Evolutionary conservation across 2,888 invertebrate genomes (phyloP).

Genomic region (Chloromyia formosa): DNA sequence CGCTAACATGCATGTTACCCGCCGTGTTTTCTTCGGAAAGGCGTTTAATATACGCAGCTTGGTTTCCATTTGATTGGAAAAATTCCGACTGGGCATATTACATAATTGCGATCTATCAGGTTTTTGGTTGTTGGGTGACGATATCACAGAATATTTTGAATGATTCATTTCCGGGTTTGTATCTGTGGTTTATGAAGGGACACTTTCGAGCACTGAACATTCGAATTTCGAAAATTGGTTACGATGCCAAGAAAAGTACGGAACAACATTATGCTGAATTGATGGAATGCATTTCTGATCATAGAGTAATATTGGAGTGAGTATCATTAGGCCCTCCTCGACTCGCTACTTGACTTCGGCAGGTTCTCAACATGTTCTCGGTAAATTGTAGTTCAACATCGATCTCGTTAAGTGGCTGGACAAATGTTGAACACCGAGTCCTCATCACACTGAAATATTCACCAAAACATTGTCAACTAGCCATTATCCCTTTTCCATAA

Average conservation of each 20-base stretch:
- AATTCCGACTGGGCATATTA: background rate
- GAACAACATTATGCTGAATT: constrained; percentile 29
- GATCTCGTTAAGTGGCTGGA: no score
- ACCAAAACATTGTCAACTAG: no score
- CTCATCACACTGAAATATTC: no score
- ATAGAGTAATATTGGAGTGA: background rate
- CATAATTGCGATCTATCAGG: constrained; percentile 18
- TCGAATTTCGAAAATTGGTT: constrained; percentile 29
- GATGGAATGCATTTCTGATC: constrained; percentile 39
- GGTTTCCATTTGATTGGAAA: constrained; percentile 44
- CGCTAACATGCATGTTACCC: background rate
- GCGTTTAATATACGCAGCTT: constrained; percentile 29
- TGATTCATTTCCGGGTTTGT: constrained; percentile 33
- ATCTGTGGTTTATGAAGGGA: constrained; percentile 27
- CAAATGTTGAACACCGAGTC: no score
- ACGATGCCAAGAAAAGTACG: background rate
- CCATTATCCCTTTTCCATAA: no score
- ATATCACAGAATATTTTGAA: constrained; percentile 18
- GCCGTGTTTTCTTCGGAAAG: constrained; percentile 4
- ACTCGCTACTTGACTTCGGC: no score
- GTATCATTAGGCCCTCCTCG: no score
- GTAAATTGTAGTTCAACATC: no score
- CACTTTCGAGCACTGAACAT: constrained; percentile 22
- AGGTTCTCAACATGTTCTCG: no score
- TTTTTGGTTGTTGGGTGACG: constrained; percentile 13